Conservation (phyloP, 2,113 vertebrate genomes). For the Hipposideros armiger region DNA sequence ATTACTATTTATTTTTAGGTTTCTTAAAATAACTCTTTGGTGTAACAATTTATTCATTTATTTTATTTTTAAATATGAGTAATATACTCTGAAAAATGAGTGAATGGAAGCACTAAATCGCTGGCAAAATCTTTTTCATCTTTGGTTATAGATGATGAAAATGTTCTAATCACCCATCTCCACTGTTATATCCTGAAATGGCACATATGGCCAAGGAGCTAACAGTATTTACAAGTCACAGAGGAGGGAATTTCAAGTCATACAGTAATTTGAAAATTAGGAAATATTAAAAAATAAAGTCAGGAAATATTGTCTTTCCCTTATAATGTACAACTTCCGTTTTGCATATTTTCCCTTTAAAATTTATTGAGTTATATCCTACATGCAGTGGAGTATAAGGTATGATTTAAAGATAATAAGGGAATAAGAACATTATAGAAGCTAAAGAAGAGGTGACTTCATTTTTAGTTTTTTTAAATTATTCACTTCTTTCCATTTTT, state of each 20-base stretch:
- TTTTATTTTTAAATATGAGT: conserved; percentile 29
- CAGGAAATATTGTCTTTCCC: not conserved
- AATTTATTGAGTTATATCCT: not conserved
- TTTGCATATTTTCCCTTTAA: not conserved
- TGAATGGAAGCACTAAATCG: not conserved
- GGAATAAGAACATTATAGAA: not conserved
- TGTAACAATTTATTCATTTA: not conserved
- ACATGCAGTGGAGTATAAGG: not conserved
- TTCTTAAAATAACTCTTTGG: conserved; percentile 56
- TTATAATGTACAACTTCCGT: not conserved
- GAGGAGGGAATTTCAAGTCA: not conserved
- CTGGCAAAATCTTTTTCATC: not conserved
- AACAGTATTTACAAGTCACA: not conserved
- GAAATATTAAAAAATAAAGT: not conserved
- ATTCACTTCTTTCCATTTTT: not conserved
- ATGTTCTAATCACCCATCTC: not conserved
- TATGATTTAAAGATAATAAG: not conserved
- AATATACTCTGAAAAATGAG: not conserved
- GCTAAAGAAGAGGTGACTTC: not conserved
- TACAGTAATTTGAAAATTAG: not conserved
- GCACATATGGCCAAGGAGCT: not conserved
- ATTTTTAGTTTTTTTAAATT: conserved; percentile 18
- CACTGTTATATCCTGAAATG: not conserved
- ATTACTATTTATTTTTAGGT: conserved; percentile 41
- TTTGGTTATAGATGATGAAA: not conserved